A percentile compares a stretch with the other conserved stretches of the same genome.
Conservation (phyloP, 2,888 invertebrate genomes). For the Dryocosmus kuriphilus region DNA sequence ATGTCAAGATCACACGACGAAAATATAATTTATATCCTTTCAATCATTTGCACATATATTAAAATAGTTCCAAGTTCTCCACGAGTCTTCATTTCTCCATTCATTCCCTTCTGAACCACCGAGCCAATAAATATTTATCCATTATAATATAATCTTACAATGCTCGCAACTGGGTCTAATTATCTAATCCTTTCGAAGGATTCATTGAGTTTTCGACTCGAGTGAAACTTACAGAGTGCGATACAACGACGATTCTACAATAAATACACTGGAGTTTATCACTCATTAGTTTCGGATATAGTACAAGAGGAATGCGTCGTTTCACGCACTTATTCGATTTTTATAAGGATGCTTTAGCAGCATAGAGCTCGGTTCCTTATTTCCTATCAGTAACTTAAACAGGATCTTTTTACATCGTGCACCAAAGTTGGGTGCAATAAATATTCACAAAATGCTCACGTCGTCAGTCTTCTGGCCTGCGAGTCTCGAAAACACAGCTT, state of each 20-base stretch:
- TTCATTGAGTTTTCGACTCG: slow-evolving; percentile 13
- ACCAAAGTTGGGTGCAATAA: slow-evolving; percentile 18
- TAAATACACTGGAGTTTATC: slow-evolving; percentile 60
- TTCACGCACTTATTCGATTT: slow-evolving; percentile 13
- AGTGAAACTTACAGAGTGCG: slow-evolving; percentile 16
- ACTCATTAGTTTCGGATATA: slow-evolving; percentile 57
- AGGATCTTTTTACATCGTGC: slow-evolving; percentile 31
- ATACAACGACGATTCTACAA: slow-evolving; percentile 56
- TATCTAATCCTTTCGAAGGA: slow-evolving; percentile 29
- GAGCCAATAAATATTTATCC: slow-evolving; percentile 40
- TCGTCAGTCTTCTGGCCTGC: slow-evolving; percentile 34
- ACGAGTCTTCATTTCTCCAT: slow-evolving; percentile 24
- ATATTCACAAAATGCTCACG: slow-evolving; percentile 40
- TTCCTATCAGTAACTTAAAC: slow-evolving; percentile 26
- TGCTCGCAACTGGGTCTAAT: slow-evolving; percentile 11
- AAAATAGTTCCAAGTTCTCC: slow-evolving; percentile 47
- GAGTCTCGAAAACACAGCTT: slow-evolving; percentile 23
- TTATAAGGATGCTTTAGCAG: neutral
- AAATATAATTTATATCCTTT: slow-evolving; percentile 54
- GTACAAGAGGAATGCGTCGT: slow-evolving; percentile 53
- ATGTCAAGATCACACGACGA: slow-evolving; percentile 24
- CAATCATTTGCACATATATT: slow-evolving; percentile 58
- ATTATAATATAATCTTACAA: slow-evolving; percentile 26
- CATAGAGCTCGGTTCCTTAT: neutral
- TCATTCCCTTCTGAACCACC: slow-evolving; percentile 1